Evolutionary conservation across 2,888 invertebrate genomes (phyloP), one percentile per base, ranked within the genome.

Genomic region (Choreutis nemorana): DNA sequence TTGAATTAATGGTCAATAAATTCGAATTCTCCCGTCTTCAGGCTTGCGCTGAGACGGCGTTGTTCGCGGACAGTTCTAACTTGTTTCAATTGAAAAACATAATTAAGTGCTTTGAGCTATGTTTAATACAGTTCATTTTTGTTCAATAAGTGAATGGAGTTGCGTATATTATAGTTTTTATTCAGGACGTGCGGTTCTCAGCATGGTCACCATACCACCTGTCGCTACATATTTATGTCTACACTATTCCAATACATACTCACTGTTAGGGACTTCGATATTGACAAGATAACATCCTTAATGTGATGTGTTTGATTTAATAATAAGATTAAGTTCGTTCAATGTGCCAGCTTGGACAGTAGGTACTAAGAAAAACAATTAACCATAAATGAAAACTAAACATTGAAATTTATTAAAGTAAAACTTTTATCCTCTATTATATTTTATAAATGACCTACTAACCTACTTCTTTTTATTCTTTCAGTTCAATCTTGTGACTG

Each of bases 271-370:
- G 72, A 75, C 75, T 77, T 70, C 64, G 77, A 78, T 78, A 78
- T 77, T 78, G 77, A 78, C 77, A 77, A 75, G 77, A 75, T 77
- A 78, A 78, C 79, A 79, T 75, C 78, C 78, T 77, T 80, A 80
- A 80, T 80, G 78, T 80, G 79, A 80, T 80, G 78, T 73, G 79
- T 79, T 78, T 79, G 79, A 80, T 80, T 80, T 79, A 80, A 80
- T 80, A 80, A 77, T 68, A 73, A 77, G 78, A 79, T 79, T 77
- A 66, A 64, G 60, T 63, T 68, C 61, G 64, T 70, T 51, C 55
- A 50, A 55, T 50, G n/a, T n/a, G 55, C 55, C 54, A 44, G 55
- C 56, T 67, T 56, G 63, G n/a, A n/a, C n/a, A n/a, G n/a, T 57
- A 48, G 43, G 52, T 55, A 55, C 47, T 53, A 53, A 45, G 52